phyloP scores from a whole-genome alignment of 2,113 vertebrate species.

The Oryctolagus cuniculus region mOryCun1.1 NC_091436.1:77082001-77082500 shows the following conservation, averaged over 20 bases:
- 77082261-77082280: constrained; percentile 16
- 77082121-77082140: constrained; percentile 52
- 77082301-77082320: neutral
- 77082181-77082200: constrained; percentile 44
- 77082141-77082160: constrained; percentile 68
- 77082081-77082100: constrained; percentile 62
- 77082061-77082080: constrained; percentile 65
- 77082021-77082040: constrained; percentile 63
- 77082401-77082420: neutral
- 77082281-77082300: neutral
- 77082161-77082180: neutral
- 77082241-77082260: neutral
- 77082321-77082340: neutral
- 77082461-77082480: neutral
- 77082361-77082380: neutral
- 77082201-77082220: constrained; percentile 40
- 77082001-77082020: constrained; percentile 55
- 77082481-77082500: neutral
- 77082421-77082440: neutral
- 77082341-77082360: neutral
- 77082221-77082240: constrained; percentile 42
- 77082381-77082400: neutral
- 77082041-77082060: constrained; percentile 54
- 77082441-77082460: neutral
- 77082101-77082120: constrained; percentile 46